phyloP scores from a whole-genome alignment of 2,888 invertebrate genomes.

The Caenorhabditis panamensis region DNA sequence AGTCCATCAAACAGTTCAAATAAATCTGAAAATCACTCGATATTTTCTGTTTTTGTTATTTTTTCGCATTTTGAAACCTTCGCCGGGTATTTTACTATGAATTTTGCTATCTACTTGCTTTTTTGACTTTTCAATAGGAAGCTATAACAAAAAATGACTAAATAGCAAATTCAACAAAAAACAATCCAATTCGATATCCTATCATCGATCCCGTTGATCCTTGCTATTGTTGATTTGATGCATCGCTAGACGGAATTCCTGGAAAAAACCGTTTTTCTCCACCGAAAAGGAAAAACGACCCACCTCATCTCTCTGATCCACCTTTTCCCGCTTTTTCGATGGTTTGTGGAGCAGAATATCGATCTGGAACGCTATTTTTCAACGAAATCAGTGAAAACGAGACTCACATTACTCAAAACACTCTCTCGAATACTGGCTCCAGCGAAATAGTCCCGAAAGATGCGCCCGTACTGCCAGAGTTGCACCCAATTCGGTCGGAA shows the following conservation, averaged over 20 bases:
- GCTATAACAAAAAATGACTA: too few relatives aligned
- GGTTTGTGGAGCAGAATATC: slow-evolving; percentile 2
- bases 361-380: slow-evolving; percentile 12
- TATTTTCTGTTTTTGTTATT: slow-evolving; percentile 2
- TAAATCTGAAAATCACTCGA: slow-evolving; percentile 34
- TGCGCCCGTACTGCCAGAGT: slow-evolving; percentile 17
- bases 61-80: slow-evolving; percentile 9
- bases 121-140: too few relatives aligned
- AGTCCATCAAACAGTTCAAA: slow-evolving; percentile 70
- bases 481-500: slow-evolving; percentile 7
- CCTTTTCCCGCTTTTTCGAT: background rate
- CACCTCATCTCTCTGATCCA: slow-evolving; percentile 22
- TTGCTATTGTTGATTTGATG: too few relatives aligned
- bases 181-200: too few relatives aligned
- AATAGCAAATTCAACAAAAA: too few relatives aligned
- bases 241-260: background rate
- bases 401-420: slow-evolving; percentile 34
- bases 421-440: slow-evolving; percentile 26
- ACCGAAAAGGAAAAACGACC: background rate
- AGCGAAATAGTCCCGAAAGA: slow-evolving; percentile 43
- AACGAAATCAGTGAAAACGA: background rate
- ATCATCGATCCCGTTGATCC: too few relatives aligned
- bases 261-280: background rate
- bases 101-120: background rate
- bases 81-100: slow-evolving; percentile 20